Conservation (phyloP, 2,888 invertebrate genomes). For the Fragum whitleyi region DNA sequence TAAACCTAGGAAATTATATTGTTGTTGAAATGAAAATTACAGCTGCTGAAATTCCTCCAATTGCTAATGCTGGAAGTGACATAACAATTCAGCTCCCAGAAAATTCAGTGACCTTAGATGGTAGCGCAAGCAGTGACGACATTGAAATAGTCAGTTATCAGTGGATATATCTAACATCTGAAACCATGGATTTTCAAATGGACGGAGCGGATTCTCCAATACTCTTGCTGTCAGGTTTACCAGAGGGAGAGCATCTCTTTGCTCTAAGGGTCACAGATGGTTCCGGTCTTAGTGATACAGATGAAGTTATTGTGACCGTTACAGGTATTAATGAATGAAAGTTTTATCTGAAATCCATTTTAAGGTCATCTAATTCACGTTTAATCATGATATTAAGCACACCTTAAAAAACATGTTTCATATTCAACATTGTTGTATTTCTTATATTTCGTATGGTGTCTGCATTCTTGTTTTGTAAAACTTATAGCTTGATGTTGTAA, state of each 20-base stretch:
- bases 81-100: slow-evolving; percentile 33
- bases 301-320: slow-evolving; percentile 29
- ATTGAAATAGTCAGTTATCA: slow-evolving; percentile 33
- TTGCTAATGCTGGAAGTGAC: slow-evolving; percentile 44
- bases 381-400: no score
- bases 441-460: no score
- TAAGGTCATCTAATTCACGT: no score
- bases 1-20: no score
- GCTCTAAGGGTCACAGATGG: slow-evolving; percentile 32
- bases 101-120: slow-evolving; percentile 36
- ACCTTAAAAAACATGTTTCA: no score
- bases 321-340: slow-evolving; percentile 40
- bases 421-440: no score
- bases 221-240: slow-evolving; percentile 23
- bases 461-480: no score
- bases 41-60: slow-evolving; percentile 40
- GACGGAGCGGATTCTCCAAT: slow-evolving; percentile 26
- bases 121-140: slow-evolving; percentile 37
- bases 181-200: slow-evolving; percentile 13
- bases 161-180: slow-evolving; percentile 28
- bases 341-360: no score
- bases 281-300: slow-evolving; percentile 21
- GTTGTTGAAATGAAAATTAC: background rate
- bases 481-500: no score
- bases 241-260: slow-evolving; percentile 32